Base-by-base conservation (phyloP, 2,888 invertebrate genomes). In the Melipona bicolor region DNA sequence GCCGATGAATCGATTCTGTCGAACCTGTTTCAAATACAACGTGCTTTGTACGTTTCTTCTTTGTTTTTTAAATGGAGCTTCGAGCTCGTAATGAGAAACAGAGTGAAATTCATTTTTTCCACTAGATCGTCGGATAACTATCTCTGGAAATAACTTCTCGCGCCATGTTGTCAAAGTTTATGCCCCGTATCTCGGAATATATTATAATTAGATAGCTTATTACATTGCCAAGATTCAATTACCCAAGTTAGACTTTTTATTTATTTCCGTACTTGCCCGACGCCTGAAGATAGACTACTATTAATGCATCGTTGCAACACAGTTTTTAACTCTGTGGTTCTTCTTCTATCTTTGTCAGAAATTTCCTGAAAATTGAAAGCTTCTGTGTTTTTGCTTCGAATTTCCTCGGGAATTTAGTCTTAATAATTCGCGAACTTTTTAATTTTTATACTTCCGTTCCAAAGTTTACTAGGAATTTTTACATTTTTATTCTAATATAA, bases 71-170 rank as follows among this genome's bases (percentile, higher is more conserved):
- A 52, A 70, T 24, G 24, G 21, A 52, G 32, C 17, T 0, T 17
- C 4, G 19, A 11, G n/a, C 21, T 71, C 56, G 56, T 77, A 72
- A 65, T 50, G 49, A 65, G 50, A 50, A 36, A 56, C 56, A 6
- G 32, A 52, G 50, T 50, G 24, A 3, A n/a, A 50, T 50, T 43
- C 43, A 43, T 11, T 43, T 68, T 21, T 27, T 24, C 24, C 3
- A 9, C 5, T n/a, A 17, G 65, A 67, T 67, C 24, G 67, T 49
- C 43, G 59, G n/a, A 0, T 19, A 59, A 69, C 59, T 69, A n/a
- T 76, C 59, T 21, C 21, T 19, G 17, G 11, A 68, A 68, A 50
- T 50, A 27, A n/a, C 19, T 11, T 68, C 11, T 2, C 4, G 9
- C 24, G 2, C 24, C 2, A 13, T 24, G 11, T 19, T 13, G 27